phyloP scores from a whole-genome alignment of 2,113 vertebrate genomes.

The Hystrix brachyura region DNA sequence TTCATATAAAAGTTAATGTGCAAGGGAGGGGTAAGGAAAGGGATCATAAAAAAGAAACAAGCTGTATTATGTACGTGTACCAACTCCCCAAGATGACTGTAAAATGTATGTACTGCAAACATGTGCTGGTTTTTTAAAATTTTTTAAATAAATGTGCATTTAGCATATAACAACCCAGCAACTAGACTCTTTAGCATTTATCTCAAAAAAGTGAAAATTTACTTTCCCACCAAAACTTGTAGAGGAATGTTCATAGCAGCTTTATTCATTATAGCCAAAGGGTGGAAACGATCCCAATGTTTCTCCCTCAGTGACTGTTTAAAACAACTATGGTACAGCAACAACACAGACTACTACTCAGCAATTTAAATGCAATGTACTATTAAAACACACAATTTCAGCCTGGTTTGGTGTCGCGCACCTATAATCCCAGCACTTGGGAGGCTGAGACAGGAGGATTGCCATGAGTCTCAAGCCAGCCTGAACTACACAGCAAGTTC shows the following conservation, averaged over 20 bases:
- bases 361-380: not conserved
- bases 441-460: not conserved
- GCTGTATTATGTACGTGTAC: not conserved
- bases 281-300: not conserved
- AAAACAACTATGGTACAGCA: not conserved
- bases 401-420: not conserved
- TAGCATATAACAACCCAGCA: not conserved
- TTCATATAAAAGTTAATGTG: too few species aligned
- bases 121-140: too few species aligned
- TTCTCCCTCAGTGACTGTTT: not conserved
- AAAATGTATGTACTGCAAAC: not conserved
- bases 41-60: too few species aligned
- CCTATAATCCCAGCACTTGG: not conserved
- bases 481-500: not conserved
- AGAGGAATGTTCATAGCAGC: not conserved
- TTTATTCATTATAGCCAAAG: not conserved
- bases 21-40: too few species aligned
- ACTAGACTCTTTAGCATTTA: not conserved
- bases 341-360: not conserved
- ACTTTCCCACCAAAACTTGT: not conserved
- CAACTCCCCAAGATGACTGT: not conserved
- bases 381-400: not conserved
- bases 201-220: not conserved
- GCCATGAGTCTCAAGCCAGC: not conserved
- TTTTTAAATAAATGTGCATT: too few species aligned